phyloP scores from a whole-genome alignment of 1,140 invertebrate genomes.

The Drosophila bipectinata region DNA sequence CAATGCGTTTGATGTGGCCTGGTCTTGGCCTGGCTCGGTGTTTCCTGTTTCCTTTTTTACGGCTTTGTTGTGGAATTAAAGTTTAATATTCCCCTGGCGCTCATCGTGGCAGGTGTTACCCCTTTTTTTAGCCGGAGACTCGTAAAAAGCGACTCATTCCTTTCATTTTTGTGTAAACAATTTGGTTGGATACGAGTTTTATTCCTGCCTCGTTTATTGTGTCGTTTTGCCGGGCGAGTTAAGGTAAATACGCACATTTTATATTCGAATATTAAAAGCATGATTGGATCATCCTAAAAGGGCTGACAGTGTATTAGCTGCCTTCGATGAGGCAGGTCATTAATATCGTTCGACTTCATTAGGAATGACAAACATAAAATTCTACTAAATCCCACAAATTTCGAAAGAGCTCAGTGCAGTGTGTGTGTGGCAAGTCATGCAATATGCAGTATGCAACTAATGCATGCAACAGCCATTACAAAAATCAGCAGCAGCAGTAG shows the following conservation, averaged over 20 bases:
- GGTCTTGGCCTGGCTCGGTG: constrained; percentile 20
- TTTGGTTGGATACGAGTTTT: constrained; percentile 37
- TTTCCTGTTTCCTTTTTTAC: constrained; percentile 45
- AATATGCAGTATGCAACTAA: constrained; percentile 42
- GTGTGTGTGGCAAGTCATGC: constrained; percentile 31
- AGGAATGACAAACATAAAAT: constrained; percentile 21
- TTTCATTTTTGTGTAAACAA: constrained; percentile 42
- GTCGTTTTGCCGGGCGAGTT: constrained; percentile 34
- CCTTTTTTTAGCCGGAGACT: constrained; percentile 33
- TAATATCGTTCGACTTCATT: constrained; percentile 40
- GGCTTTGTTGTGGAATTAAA: constrained; percentile 57
- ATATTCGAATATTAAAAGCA: constrained; percentile 32
- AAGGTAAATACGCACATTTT: constrained; percentile 21
- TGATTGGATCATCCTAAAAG: constrained; percentile 21
- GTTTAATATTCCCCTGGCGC: constrained; percentile 36
- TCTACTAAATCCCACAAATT: constrained; percentile 1
- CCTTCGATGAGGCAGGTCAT: not conserved
- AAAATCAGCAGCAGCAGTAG: constrained; percentile 5
- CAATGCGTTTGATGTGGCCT: constrained; percentile 48
- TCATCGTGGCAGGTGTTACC: constrained; percentile 20
- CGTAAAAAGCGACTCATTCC: constrained; percentile 26
- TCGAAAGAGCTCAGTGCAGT: constrained; percentile 16
- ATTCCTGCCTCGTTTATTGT: constrained; percentile 50
- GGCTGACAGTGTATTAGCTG: constrained; percentile 33
- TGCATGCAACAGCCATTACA: constrained; percentile 31